phyloP scores from a whole-genome alignment of 2,888 invertebrate species.

The Calliopum simillimum region DNA sequence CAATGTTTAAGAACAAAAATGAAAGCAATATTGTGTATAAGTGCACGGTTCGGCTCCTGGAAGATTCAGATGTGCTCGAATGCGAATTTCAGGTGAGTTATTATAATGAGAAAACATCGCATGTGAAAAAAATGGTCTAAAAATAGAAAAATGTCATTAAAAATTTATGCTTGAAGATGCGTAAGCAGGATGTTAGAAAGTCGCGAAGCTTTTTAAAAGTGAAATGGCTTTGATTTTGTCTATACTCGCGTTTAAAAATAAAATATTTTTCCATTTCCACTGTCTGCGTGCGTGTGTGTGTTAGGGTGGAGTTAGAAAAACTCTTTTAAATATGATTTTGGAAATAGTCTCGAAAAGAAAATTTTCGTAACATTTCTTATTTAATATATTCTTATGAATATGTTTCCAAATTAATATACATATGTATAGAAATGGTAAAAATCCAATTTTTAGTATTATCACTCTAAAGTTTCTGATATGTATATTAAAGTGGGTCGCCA shows the following conservation, averaged over 20 bases:
- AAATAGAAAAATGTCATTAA: constrained; percentile 15
- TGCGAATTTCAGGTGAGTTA: constrained; percentile 87
- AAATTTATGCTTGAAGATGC: not conserved
- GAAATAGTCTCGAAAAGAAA: too few relatives aligned
- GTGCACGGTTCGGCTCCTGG: constrained; percentile 88
- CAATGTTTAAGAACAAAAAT: constrained; percentile 71
- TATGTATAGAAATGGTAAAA: too few relatives aligned
- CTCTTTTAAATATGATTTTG: not conserved
- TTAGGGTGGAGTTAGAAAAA: not conserved
- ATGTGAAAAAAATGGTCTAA: not conserved
- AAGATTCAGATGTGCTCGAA: constrained; percentile 91
- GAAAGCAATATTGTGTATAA: constrained; percentile 83
- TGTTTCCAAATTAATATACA: not conserved
- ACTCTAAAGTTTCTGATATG: too few relatives aligned
- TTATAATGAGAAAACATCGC: not conserved
- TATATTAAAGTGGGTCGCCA: too few relatives aligned
- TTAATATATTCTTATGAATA: not conserved
- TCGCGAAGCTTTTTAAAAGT: not conserved
- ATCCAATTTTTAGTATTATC: too few relatives aligned
- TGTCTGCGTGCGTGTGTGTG: not conserved
- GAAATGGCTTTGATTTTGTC: constrained; percentile 13
- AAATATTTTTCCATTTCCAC: constrained; percentile 11
- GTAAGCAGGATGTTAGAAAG: not conserved
- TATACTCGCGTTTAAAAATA: constrained; percentile 24
- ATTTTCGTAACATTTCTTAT: too few relatives aligned